phyloP scores from a whole-genome alignment of 2,113 vertebrate species.

The Probosciger aterrimus region DNA sequence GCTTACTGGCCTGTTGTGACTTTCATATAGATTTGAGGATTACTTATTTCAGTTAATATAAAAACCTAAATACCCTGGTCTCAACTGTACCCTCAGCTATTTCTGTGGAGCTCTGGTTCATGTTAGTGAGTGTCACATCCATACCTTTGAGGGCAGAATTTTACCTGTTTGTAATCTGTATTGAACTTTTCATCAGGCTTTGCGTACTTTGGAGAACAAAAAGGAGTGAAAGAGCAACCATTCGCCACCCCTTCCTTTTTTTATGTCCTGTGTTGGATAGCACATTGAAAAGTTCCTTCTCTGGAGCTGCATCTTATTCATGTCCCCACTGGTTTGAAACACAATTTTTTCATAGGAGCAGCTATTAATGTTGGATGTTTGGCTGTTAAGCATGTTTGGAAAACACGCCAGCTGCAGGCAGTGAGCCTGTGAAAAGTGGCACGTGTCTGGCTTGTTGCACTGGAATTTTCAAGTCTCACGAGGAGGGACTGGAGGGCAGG shows the following conservation, averaged over 20 bases:
- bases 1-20: slow-evolving; percentile 6
- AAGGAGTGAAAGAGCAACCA: neutral
- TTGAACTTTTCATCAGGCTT: neutral
- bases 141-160: neutral
- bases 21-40: neutral
- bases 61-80: neutral
- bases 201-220: neutral
- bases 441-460: neutral
- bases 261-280: neutral
- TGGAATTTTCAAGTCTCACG: neutral
- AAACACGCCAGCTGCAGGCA: neutral
- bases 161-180: neutral
- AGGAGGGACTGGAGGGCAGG: neutral
- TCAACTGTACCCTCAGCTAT: neutral
- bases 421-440: neutral
- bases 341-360: neutral
- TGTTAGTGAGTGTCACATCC: neutral
- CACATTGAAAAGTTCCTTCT: neutral
- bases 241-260: neutral
- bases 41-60: neutral
- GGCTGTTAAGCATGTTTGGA: neutral
- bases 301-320: neutral
- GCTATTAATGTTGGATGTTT: neutral
- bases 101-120: neutral
- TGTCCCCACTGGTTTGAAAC: neutral